These are phyloP conservation scores for Centropristis striata DNA, from an alignment of 2,113 vertebrate species.

Conservation along the genomic window DNA sequence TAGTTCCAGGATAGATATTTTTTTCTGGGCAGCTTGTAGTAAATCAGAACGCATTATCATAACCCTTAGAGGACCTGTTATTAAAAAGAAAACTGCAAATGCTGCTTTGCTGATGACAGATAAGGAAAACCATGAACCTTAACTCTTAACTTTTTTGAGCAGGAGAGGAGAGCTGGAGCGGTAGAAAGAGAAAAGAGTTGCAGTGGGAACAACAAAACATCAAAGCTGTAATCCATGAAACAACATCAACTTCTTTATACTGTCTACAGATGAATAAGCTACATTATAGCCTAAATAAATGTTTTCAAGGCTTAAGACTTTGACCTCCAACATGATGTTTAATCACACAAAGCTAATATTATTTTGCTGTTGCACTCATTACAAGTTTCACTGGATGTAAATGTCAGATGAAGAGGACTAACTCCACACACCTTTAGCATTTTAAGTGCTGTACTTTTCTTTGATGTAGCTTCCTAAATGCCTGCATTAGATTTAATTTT, in stretches of 20 bases:
- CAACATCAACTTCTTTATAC: no score
- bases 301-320: neutral
- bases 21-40: neutral
- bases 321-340: neutral
- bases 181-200: no score
- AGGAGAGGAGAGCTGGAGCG: no score
- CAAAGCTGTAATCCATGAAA: no score
- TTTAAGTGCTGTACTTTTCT: neutral
- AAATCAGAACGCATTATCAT: conserved; percentile 5
- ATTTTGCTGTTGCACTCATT: neutral
- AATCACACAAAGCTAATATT: no score
- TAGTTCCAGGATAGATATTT: conserved; percentile 2
- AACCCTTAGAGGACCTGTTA: neutral
- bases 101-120: neutral
- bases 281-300: neutral
- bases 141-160: no score
- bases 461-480: conserved; percentile 21
- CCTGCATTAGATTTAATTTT: conserved; percentile 38
- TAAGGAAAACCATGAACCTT: neutral
- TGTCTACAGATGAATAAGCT: neutral
- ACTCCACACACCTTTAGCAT: conserved; percentile 12
- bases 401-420: neutral
- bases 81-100: neutral
- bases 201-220: no score
- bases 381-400: neutral